Evolutionary conservation across 2,888 invertebrate species (phyloP).

Genomic region (Bellardia pandia): DNA sequence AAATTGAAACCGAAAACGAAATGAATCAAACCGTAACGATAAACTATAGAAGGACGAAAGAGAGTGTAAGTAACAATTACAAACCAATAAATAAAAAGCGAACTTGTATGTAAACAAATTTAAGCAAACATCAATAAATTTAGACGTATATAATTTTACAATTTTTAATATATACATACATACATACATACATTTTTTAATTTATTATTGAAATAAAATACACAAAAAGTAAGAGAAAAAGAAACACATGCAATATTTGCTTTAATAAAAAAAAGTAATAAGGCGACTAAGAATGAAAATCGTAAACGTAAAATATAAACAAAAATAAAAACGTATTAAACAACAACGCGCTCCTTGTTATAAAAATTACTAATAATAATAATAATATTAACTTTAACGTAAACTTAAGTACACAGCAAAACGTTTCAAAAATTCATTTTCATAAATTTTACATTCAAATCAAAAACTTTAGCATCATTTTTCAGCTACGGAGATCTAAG

Average conservation of each 20-base stretch:
- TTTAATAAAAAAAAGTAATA: conserved; percentile 42
- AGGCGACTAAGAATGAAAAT: conserved; percentile 75
- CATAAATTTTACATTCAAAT: background rate
- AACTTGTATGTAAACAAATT: conserved; percentile 67
- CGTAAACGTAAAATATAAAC: background rate
- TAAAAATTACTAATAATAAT: background rate
- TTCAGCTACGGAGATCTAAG: conserved; percentile 28
- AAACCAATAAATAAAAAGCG: conserved; percentile 45
- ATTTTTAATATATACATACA: conserved; percentile 20
- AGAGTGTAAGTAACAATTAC: conserved; percentile 45
- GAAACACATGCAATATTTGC: background rate
- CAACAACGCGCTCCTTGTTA: conserved; percentile 68
- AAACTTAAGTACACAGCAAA: conserved; percentile 43
- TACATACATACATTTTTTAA: background rate
- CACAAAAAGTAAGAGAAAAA: conserved; percentile 29
- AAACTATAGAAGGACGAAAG: background rate
- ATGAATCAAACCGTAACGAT: background rate
- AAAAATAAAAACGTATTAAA: conserved; percentile 8
- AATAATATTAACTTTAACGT: conserved; percentile 52
- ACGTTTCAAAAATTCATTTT: background rate
- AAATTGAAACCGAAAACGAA: background rate
- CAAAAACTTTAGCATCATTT: background rate
- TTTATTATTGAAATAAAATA: conserved; percentile 3
- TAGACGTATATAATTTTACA: conserved; percentile 33
- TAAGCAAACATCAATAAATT: conserved; percentile 55